Conservation (phyloP, 2,797 vertebrate species). For the Anabacerthia variegaticeps region DNA sequence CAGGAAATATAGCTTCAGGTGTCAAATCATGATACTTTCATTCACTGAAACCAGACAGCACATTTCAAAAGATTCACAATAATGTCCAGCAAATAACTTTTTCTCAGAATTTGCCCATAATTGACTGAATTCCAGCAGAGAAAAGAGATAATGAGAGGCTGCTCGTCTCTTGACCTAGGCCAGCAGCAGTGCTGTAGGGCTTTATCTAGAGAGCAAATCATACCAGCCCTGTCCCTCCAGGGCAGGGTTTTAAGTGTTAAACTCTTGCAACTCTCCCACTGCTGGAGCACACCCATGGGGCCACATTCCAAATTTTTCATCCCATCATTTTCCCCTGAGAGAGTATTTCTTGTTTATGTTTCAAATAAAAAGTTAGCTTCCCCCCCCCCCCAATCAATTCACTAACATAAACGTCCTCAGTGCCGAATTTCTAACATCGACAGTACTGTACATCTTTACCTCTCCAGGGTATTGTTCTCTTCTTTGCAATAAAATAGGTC, state of each 20-base stretch:
- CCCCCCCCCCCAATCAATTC: neutral
- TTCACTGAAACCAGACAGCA: conserved; percentile 6
- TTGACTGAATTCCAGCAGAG: neutral
- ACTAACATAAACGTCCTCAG: neutral
- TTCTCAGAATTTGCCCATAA: neutral
- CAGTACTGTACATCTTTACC: conserved; percentile 11
- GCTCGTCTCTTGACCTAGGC: neutral
- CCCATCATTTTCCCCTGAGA: neutral
- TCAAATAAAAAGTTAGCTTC: neutral
- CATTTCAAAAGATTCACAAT: conserved; percentile 4
- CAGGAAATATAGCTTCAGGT: conserved; percentile 45
- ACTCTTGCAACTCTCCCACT: neutral
- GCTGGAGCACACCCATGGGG: neutral
- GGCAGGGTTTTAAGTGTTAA: neutral
- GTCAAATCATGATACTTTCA: neutral
- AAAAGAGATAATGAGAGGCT: neutral
- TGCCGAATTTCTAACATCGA: neutral
- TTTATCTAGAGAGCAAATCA: neutral
- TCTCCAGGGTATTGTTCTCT: conserved; percentile 5
- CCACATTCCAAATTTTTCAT: neutral
- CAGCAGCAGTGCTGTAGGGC: neutral
- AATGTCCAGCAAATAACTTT: conserved; percentile 13
- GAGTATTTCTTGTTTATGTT: conserved; percentile 19
- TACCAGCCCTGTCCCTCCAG: neutral
- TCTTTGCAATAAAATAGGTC: conserved; percentile 48